A percentile compares a stretch with the other conserved stretches of the same genome.
Conservation (phyloP, 1,140 invertebrate genomes). For the Leguminivora glycinivorella region DNA sequence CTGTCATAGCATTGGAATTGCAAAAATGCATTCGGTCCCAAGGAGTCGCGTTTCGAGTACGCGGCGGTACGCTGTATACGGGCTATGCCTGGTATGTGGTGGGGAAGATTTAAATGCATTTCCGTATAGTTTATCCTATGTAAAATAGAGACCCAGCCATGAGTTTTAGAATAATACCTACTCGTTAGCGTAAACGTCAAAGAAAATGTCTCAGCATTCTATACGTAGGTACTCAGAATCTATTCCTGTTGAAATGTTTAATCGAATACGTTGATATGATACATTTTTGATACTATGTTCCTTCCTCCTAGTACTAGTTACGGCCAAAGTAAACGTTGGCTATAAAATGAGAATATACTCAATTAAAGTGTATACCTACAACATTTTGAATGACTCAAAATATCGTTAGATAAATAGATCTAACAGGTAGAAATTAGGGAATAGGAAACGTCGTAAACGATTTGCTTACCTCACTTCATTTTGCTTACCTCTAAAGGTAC, state of each 20-base stretch:
- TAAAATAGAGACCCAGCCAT: too few relatives aligned
- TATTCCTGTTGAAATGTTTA: too few relatives aligned
- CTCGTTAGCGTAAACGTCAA: too few relatives aligned
- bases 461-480: neutral
- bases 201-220: too few relatives aligned
- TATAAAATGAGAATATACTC: neutral
- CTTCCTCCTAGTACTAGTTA: too few relatives aligned
- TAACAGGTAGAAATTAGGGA: neutral
- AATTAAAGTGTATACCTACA: neutral
- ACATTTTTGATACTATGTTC: too few relatives aligned
- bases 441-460: neutral
- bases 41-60: neutral
- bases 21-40: conserved; percentile 6
- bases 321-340: neutral
- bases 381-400: neutral
- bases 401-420: neutral
- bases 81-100: neutral
- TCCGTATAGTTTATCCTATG: too few relatives aligned
- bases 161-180: too few relatives aligned
- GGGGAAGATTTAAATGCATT: neutral
- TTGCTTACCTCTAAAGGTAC: neutral
- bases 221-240: too few relatives aligned
- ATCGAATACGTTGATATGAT: too few relatives aligned
- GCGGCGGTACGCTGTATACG: neutral
- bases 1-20: neutral